Evolutionary conservation across 2,888 invertebrate species (phyloP).

Genomic region (Lasioglossum malachurum): DNA sequence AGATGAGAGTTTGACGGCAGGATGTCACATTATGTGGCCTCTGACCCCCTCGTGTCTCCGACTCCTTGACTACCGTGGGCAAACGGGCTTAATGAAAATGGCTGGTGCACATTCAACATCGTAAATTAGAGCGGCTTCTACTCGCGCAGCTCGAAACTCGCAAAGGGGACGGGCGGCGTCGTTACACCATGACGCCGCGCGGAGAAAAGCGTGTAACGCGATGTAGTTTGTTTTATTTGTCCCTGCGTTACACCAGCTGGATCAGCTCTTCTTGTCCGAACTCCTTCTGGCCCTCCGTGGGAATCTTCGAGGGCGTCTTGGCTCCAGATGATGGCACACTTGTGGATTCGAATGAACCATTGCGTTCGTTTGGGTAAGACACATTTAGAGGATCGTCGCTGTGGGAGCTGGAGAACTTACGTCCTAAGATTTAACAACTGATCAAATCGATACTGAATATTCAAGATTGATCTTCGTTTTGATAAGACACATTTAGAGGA

Average conservation of each 20-base stretch:
- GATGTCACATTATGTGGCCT: constrained; percentile 83
- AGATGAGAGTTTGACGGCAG: constrained; percentile 80
- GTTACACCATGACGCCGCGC: constrained; percentile 53
- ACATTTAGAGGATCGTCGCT: neutral
- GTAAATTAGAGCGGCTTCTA: constrained; percentile 69
- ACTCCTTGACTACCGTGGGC: constrained; percentile 64
- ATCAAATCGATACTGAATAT: too few relatives aligned
- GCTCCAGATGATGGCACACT: neutral
- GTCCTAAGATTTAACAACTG: too few relatives aligned
- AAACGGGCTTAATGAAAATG: constrained; percentile 80
- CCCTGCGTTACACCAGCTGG: neutral
- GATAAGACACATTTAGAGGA: too few relatives aligned
- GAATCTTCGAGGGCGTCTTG: neutral
- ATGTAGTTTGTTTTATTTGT: constrained; percentile 43
- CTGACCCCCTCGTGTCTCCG: constrained; percentile 73
- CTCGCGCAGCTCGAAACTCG: constrained; percentile 19
- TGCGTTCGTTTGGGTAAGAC: neutral
- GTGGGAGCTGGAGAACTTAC: too few relatives aligned
- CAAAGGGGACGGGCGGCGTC: constrained; percentile 36
- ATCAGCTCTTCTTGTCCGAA: neutral
- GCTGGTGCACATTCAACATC: constrained; percentile 73
- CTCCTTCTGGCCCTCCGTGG: neutral
- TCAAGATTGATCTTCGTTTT: too few relatives aligned
- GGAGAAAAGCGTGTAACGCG: constrained; percentile 50
- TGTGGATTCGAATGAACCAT: neutral